These are phyloP conservation scores for Ranitomeya variabilis DNA, from an alignment of 2,113 vertebrate genomes.

Conservation along the genomic window DNA sequence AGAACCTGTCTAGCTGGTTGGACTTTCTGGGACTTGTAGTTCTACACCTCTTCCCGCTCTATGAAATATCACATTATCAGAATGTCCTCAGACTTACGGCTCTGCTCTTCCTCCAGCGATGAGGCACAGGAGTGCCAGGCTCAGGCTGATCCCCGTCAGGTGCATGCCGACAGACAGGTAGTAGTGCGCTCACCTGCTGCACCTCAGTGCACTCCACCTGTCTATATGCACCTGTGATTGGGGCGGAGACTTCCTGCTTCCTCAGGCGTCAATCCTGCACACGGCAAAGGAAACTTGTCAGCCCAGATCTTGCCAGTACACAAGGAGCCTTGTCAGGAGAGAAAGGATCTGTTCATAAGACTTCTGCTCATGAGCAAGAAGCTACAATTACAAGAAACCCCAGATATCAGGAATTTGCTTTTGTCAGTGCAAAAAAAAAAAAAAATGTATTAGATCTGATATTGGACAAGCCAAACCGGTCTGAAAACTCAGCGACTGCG, in stretches of 20 bases:
- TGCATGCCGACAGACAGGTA: not conserved
- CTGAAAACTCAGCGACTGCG: not conserved
- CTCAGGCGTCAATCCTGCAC: not conserved
- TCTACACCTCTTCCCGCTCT: not conserved
- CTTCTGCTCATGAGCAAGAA: not conserved
- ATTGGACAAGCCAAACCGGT: not conserved
- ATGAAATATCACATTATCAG: not conserved
- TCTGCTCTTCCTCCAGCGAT: not conserved
- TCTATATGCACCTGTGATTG: slow-evolving; percentile 1
- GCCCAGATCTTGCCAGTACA: not conserved
- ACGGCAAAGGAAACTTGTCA: not conserved
- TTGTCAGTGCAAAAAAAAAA: no score
- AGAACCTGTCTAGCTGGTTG: not conserved
- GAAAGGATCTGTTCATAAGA: not conserved
- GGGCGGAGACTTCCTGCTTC: slow-evolving; percentile 20
- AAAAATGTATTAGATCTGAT: not conserved
- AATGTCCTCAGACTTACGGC: not conserved
- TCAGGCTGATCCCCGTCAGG: not conserved
- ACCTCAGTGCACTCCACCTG: not conserved
- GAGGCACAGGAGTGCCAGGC: not conserved
- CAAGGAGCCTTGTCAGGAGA: not conserved
- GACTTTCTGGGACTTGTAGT: not conserved
- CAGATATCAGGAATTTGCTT: not conserved
- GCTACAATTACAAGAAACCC: not conserved
- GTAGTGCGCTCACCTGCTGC: not conserved